Conservation (phyloP, 1,140 invertebrate species). For the Harpegnathos saltator region DNA sequence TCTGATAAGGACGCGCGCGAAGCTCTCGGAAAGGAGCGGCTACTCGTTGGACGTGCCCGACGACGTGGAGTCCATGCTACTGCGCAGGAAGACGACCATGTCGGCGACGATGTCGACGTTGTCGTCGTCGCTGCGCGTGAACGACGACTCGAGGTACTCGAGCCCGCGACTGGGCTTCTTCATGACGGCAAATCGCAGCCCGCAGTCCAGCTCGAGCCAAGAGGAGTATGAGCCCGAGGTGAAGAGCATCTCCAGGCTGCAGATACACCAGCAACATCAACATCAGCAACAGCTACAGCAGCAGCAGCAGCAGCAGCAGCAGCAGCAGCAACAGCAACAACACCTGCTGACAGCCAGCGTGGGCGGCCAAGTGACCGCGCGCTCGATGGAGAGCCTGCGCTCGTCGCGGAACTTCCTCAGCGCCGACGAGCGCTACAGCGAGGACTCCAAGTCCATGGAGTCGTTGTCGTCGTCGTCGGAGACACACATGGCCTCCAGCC, state of each 20-base stretch:
- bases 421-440: conserved; percentile 81
- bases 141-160: conserved; percentile 80
- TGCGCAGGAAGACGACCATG: conserved; percentile 9
- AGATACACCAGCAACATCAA: conserved; percentile 83
- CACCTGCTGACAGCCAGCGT: conserved; percentile 87
- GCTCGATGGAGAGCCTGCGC: conserved; percentile 90
- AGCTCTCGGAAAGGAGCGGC: conserved; percentile 44
- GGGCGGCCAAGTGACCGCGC: conserved; percentile 87
- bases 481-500: conserved; percentile 85
- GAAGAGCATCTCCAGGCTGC: conserved; percentile 80
- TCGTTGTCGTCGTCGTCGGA: conserved; percentile 82
- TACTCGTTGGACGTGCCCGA: conserved; percentile 63
- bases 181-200: conserved; percentile 87
- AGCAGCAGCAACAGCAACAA: conserved; percentile 83
- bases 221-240: conserved; percentile 89
- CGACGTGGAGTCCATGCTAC: conserved; percentile 15
- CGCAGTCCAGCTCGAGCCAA: conserved; percentile 90
- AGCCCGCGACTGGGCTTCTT: conserved; percentile 83
- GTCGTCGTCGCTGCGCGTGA: conserved; percentile 72
- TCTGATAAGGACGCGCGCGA: not conserved
- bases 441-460: conserved; percentile 83
- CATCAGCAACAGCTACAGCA: too few relatives aligned
- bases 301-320: too few relatives aligned
- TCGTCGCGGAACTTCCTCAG: conserved; percentile 82
- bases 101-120: conserved; percentile 53